Conservation (phyloP, 64 coral and sea anemone species). For the Acropora yongei region DNA sequence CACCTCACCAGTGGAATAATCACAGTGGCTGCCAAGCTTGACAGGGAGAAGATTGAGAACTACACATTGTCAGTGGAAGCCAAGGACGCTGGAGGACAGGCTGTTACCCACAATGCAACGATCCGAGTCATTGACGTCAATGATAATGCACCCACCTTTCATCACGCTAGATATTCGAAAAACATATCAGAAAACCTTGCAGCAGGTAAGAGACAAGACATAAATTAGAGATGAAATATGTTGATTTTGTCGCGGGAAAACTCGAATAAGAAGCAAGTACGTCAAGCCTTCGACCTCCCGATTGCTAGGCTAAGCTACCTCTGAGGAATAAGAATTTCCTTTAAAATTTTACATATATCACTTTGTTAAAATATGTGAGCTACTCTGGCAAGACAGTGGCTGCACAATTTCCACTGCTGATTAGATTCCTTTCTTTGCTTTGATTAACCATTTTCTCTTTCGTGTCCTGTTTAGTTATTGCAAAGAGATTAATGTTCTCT, state of each 20-base stretch:
- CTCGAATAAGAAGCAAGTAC: too few relatives aligned
- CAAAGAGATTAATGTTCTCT: too few relatives aligned
- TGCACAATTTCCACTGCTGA: too few relatives aligned
- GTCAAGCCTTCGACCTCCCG: too few relatives aligned
- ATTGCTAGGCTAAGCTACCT: too few relatives aligned
- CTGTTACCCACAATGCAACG: constrained; percentile 71
- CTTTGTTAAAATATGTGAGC: too few relatives aligned
- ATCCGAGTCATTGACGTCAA: constrained; percentile 84
- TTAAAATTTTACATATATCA: too few relatives aligned
- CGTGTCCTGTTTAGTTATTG: too few relatives aligned
- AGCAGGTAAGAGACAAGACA: constrained; percentile 40
- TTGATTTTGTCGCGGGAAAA: too few relatives aligned
- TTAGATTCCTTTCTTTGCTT: background rate
- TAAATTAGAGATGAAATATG: background rate
- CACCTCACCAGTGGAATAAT: constrained; percentile 61
- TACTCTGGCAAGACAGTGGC: background rate
- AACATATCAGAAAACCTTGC: constrained; percentile 57
- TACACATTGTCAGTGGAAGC: constrained; percentile 79
- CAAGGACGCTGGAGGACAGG: constrained; percentile 58
- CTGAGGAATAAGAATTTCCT: too few relatives aligned
- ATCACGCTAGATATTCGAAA: constrained; percentile 31
- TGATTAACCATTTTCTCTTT: too few relatives aligned
- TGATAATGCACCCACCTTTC: constrained; percentile 83
- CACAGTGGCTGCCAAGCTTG: constrained; percentile 79
- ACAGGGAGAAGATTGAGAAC: constrained; percentile 76